phyloP scores from a whole-genome alignment of 2,888 invertebrate genomes.

The Pristionchus mayeri region DNA sequence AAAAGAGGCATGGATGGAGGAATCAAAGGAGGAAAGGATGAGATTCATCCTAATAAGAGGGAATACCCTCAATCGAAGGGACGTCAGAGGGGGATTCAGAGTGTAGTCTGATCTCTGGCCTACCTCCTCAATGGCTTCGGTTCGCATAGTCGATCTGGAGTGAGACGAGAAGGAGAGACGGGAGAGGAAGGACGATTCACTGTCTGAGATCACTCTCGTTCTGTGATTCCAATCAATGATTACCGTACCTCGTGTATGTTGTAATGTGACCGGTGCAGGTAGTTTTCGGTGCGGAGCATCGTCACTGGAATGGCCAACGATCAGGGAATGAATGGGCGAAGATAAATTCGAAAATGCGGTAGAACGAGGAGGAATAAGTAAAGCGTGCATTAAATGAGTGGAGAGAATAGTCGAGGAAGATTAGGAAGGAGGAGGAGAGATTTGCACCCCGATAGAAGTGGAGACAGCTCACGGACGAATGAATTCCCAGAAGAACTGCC shows the following conservation, averaged over 20 bases:
- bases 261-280: slow-evolving; percentile 34
- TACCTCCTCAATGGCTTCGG: slow-evolving; percentile 37
- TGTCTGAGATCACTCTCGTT: neutral
- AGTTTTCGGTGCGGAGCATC: slow-evolving; percentile 27
- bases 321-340: neutral
- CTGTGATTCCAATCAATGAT: neutral
- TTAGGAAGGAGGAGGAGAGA: neutral
- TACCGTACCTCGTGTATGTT: slow-evolving; percentile 36
- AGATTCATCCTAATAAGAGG: slow-evolving; percentile 2
- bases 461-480: neutral
- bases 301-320: neutral
- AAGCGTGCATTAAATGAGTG: neutral
- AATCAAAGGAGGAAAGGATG: neutral
- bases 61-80: neutral
- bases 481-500: neutral
- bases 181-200: neutral
- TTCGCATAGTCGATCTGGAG: slow-evolving; percentile 13
- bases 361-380: too few species aligned
- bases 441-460: neutral
- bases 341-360: too few species aligned
- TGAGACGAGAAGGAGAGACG: neutral
- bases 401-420: neutral
- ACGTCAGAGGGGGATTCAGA: neutral
- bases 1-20: neutral
- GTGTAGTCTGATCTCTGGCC: neutral